Evolutionary conservation across 2,888 invertebrate genomes (phyloP).

Genomic region (Philonicus albiceps): DNA sequence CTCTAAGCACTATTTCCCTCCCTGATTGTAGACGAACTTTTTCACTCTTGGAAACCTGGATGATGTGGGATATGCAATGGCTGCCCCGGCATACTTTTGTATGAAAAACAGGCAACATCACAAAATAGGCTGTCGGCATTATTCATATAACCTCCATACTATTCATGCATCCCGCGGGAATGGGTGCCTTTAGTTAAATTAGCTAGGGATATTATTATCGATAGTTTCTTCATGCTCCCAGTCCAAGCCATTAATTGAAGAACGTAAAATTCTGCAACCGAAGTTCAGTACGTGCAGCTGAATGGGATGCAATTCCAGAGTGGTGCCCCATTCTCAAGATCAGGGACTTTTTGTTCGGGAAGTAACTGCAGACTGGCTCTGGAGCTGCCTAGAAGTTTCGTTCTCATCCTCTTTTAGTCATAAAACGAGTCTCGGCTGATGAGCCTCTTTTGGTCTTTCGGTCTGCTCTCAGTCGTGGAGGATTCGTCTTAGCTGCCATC

Average conservation of each 20-base stretch:
- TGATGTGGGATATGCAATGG: background rate
- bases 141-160: background rate
- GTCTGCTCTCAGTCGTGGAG: background rate
- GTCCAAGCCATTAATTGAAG: background rate
- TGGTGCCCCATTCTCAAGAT: conserved; percentile 31
- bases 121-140: conserved; percentile 6
- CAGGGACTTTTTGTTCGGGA: background rate
- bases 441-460: background rate
- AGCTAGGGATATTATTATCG: background rate
- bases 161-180: background rate
- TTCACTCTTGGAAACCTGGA: background rate
- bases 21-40: background rate
- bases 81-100: background rate
- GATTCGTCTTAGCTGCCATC: background rate
- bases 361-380: background rate
- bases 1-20: background rate
- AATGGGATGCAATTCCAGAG: background rate
- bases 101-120: conserved; percentile 16
- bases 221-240: background rate
- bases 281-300: background rate
- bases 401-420: conserved; percentile 17
- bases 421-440: conserved; percentile 23
- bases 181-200: background rate
- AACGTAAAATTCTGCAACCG: background rate
- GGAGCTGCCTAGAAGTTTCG: background rate